These are phyloP conservation scores for Ctenodactylus gundi DNA, from an alignment of 2,113 vertebrate genomes.

Conservation along the genomic window DNA sequence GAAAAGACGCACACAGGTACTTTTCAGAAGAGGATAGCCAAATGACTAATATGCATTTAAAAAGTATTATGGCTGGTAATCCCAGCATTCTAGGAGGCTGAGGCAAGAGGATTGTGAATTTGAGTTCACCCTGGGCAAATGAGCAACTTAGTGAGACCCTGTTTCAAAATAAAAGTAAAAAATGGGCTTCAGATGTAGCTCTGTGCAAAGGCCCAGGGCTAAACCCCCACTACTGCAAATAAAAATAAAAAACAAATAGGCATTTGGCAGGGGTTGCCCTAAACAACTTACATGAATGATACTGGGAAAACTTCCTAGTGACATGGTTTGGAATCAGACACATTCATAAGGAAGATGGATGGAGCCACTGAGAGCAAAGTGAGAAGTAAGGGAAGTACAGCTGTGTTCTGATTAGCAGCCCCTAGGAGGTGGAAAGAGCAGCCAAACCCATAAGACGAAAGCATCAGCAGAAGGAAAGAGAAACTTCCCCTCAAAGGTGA, in stretches of 20 bases:
- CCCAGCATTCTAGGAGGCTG: too few species aligned
- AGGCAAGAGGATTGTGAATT: too few species aligned
- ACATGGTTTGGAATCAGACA: background rate
- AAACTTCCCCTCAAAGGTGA: slow-evolving; percentile 42
- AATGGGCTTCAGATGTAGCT: too few species aligned
- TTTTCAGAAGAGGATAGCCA: background rate
- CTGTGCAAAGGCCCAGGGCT: too few species aligned
- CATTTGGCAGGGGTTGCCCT: background rate
- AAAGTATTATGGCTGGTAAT: too few species aligned
- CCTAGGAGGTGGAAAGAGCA: background rate
- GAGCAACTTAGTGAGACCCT: too few species aligned
- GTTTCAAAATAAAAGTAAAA: too few species aligned
- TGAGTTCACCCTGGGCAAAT: too few species aligned
- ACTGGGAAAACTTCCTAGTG: background rate
- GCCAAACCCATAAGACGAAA: background rate
- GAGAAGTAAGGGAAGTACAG: background rate
- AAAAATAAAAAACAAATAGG: too few species aligned
- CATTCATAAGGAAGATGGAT: background rate
- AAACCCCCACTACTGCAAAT: too few species aligned
- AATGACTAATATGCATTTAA: background rate
- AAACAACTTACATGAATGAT: background rate
- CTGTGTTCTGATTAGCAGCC: background rate
- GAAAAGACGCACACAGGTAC: background rate
- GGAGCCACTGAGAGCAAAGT: background rate
- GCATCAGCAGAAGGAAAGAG: background rate